Conservation (phyloP, 1,140 invertebrate genomes). For the Micrasema minimum region DNA sequence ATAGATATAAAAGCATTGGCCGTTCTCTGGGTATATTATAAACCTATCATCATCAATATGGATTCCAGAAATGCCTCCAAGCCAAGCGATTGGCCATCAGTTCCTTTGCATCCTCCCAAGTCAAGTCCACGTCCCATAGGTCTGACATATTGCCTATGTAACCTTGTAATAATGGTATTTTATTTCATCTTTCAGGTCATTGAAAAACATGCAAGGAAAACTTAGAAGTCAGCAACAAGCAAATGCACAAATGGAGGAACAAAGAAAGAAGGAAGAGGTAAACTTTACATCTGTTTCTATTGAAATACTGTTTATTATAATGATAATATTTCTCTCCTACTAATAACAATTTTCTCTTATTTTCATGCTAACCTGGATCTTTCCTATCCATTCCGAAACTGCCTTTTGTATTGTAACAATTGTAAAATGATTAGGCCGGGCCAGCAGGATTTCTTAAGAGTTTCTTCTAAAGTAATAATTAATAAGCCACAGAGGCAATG, state of each 20-base stretch:
- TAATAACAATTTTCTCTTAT: conserved; percentile 42
- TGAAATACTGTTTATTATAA: not conserved
- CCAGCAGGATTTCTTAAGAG: conserved; percentile 89
- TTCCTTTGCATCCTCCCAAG: too few relatives aligned
- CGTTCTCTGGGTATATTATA: too few relatives aligned
- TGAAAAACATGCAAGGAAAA: conserved; percentile 89
- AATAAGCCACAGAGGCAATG: conserved; percentile 13
- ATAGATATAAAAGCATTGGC: too few relatives aligned
- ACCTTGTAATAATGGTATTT: too few relatives aligned
- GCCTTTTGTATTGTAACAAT: conserved; percentile 13
- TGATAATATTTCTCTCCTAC: conserved; percentile 19
- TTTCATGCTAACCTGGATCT: conserved; percentile 45
- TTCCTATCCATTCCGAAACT: conserved; percentile 23
- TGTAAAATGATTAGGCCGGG: conserved; percentile 73
- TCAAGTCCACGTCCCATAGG: too few relatives aligned
- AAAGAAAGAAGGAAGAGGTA: conserved; percentile 70
- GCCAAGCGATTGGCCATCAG: too few relatives aligned
- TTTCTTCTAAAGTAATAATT: conserved; percentile 78
- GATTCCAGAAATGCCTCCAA: too few relatives aligned
- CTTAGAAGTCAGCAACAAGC: conserved; percentile 82
- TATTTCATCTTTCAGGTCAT: conserved; percentile 71
- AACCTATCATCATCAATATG: too few relatives aligned
- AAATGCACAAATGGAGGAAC: conserved; percentile 73
- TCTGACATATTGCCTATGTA: too few relatives aligned
- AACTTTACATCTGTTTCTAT: conserved; percentile 8